These are phyloP conservation scores for Formica selysi DNA, from an alignment of 1,140 invertebrate species.

Conservation along the genomic window DNA sequence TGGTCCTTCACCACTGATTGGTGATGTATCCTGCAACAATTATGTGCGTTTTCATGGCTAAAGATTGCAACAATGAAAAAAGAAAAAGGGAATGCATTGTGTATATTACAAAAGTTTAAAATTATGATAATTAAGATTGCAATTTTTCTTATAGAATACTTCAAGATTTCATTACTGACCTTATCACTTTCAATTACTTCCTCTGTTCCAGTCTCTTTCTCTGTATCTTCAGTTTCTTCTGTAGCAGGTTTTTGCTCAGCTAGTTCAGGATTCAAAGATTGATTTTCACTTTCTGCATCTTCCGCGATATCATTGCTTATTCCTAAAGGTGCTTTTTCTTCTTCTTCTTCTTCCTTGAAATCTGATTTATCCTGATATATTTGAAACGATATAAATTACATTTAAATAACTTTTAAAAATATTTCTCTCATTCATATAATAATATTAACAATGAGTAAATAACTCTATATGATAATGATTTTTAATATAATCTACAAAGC, in stretches of 20 bases:
- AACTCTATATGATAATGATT: not conserved
- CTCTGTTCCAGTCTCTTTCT: conserved; percentile 83
- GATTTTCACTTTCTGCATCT: conserved; percentile 63
- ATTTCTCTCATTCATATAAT: conserved; percentile 4
- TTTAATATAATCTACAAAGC: conserved; percentile 4
- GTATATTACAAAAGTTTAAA: not conserved
- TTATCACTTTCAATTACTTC: conserved; percentile 81
- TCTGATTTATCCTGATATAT: conserved; percentile 87
- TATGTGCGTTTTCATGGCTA: not conserved
- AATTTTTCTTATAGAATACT: not conserved
- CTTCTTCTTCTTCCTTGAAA: conserved; percentile 83
- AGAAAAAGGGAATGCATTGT: not conserved
- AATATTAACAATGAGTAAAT: conserved; percentile 27
- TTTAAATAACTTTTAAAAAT: not conserved
- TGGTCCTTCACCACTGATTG: conserved; percentile 79
- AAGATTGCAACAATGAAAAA: not conserved
- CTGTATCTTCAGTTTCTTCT: conserved; percentile 79
- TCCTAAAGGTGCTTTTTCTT: conserved; percentile 76
- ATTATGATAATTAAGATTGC: not conserved
- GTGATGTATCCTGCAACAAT: conserved; percentile 46
- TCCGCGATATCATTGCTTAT: conserved; percentile 45
- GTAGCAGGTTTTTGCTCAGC: conserved; percentile 76
- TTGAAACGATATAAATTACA: not conserved
- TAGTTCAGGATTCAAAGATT: conserved; percentile 58
- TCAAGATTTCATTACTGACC: conserved; percentile 61